phyloP scores from a whole-genome alignment of 2,888 invertebrate genomes.

The Anoplius nigerrimus region DNA sequence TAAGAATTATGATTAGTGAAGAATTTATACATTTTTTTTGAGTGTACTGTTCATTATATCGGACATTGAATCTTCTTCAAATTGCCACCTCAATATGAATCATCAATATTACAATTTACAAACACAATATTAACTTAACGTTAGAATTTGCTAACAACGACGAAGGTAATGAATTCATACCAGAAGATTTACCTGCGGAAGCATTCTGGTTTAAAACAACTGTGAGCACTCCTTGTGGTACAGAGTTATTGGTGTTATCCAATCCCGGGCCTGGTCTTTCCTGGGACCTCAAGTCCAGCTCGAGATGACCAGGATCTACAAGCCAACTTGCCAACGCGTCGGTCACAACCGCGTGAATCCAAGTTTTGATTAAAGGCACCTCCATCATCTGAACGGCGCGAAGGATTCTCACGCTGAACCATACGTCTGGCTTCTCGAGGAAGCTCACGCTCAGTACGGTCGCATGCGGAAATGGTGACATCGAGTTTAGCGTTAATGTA shows the following conservation, averaged over 20 bases:
- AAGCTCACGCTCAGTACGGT: slow-evolving; percentile 76
- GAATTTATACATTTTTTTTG: too few species aligned
- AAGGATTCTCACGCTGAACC: slow-evolving; percentile 76
- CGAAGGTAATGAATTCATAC: background rate
- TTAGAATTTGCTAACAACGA: too few species aligned
- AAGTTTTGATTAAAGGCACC: slow-evolving; percentile 76
- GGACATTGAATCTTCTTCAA: too few species aligned
- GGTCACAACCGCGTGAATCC: slow-evolving; percentile 77
- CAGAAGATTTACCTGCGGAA: slow-evolving; percentile 35
- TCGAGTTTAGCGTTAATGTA: slow-evolving; percentile 75
- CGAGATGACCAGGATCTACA: slow-evolving; percentile 74
- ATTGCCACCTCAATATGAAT: too few species aligned
- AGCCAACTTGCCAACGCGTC: slow-evolving; percentile 75
- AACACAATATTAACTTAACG: too few species aligned
- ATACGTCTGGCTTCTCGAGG: slow-evolving; percentile 77
- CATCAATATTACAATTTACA: too few species aligned
- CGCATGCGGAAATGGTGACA: slow-evolving; percentile 77
- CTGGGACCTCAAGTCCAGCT: slow-evolving; percentile 66
- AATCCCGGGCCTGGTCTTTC: slow-evolving; percentile 69
- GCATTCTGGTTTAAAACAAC: slow-evolving; percentile 71
- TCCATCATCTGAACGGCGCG: slow-evolving; percentile 77
- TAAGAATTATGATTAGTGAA: too few species aligned
- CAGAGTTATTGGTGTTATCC: slow-evolving; percentile 61
- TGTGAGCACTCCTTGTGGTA: slow-evolving; percentile 75
- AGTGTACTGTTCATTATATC: too few species aligned